Percentiles rank a stretch among this genome's conserved stretches.
phyloP scores from a whole-genome alignment of 2,113 vertebrate genomes.

The Uria lomvia region DNA sequence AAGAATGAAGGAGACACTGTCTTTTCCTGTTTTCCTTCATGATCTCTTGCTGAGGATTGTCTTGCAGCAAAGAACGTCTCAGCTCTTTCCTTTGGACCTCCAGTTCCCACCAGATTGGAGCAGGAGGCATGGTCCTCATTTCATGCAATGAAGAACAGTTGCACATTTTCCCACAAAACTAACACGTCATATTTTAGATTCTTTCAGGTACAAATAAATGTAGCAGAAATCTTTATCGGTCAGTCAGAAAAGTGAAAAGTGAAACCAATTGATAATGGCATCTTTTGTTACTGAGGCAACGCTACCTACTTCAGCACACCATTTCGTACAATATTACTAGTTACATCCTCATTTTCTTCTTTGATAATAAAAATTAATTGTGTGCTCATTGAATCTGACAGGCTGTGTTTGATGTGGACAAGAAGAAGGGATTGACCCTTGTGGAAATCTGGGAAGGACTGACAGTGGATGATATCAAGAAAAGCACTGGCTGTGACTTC shows the following conservation, averaged over 20 bases:
- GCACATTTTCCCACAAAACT: background rate
- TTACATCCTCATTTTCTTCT: background rate
- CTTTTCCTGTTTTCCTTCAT: background rate
- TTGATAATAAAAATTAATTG: background rate
- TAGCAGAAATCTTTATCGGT: background rate
- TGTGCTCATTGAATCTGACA: slow-evolving; percentile 49
- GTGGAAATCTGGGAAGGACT: slow-evolving; percentile 92
- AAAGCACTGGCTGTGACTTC: slow-evolving; percentile 90
- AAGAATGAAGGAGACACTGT: background rate
- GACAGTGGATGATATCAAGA: slow-evolving; percentile 89
- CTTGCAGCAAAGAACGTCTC: background rate
- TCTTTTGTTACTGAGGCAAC: background rate
- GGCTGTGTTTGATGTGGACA: slow-evolving; percentile 96
- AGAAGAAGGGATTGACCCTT: slow-evolving; percentile 87
- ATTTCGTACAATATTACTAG: background rate
- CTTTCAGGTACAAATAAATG: background rate
- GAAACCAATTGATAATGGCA: background rate
- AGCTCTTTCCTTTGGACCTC: background rate
- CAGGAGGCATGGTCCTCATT: background rate
- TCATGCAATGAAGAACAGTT: background rate
- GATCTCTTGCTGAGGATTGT: background rate
- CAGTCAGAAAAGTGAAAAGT: background rate
- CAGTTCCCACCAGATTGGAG: background rate
- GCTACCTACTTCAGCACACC: background rate
- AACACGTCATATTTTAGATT: background rate